A percentile compares a stretch with the other conserved stretches of the same genome.
Conservation (phyloP, 92 coral and sea anemone species). For the Bergia sp. region DNA sequence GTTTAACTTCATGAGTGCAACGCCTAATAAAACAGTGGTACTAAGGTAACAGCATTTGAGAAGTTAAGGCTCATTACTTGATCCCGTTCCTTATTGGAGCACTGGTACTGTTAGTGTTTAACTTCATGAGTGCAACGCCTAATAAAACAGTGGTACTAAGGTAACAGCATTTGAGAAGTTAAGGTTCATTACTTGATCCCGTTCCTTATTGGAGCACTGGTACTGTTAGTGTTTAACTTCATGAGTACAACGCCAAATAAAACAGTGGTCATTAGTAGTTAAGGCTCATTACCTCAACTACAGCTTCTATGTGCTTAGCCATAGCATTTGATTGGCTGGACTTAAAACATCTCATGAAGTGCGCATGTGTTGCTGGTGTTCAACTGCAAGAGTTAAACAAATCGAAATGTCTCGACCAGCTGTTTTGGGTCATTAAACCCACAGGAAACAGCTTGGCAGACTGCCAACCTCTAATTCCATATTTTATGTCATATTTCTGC, state of each 20-base stretch:
- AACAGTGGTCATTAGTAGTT: too few species aligned
- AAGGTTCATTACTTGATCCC: slow-evolving; percentile 59
- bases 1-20: slow-evolving; percentile 94
- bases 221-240: slow-evolving; percentile 87
- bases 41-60: slow-evolving; percentile 65
- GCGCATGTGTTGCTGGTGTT: neutral
- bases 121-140: slow-evolving; percentile 97
- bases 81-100: slow-evolving; percentile 96
- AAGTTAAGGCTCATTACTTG: slow-evolving; percentile 53
- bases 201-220: slow-evolving; percentile 92
- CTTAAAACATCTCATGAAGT: neutral
- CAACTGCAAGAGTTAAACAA: too few species aligned
- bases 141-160: slow-evolving; percentile 97
- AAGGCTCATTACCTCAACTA: too few species aligned
- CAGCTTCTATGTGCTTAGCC: neutral
- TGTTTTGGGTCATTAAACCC: neutral
- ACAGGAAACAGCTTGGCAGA: neutral
- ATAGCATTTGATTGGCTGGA: neutral
- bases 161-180: slow-evolving; percentile 40
- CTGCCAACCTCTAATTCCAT: too few species aligned
- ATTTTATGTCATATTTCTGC: too few species aligned
- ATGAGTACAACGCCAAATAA: slow-evolving; percentile 94
- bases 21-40: slow-evolving; percentile 98
- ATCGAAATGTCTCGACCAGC: too few species aligned
- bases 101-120: slow-evolving; percentile 81